phyloP scores from a whole-genome alignment of 1,140 invertebrate species.

The Potamilus streckersoni region DNA sequence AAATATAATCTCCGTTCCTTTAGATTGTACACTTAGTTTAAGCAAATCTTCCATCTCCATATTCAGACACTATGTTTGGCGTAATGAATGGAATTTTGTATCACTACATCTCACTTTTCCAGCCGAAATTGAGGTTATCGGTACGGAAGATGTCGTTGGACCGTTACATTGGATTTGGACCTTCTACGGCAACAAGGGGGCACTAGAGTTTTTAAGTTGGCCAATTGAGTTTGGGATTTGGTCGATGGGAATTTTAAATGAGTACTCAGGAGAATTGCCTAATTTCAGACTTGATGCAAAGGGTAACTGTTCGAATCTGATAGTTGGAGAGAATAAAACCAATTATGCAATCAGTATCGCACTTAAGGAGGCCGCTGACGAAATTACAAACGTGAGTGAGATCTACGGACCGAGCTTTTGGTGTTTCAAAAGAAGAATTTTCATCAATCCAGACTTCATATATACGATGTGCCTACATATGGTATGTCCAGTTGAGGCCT shows the following conservation, averaged over 20 bases:
- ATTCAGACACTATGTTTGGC: conserved; percentile 7
- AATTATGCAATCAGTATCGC: conserved; percentile 7
- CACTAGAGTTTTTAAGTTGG: conserved; percentile 10
- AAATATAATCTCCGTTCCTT: not conserved
- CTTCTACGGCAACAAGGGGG: conserved; percentile 19
- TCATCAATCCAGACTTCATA: conserved; percentile 4
- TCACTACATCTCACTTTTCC: conserved; percentile 5
- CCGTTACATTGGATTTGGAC: conserved; percentile 20
- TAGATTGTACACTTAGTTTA: not conserved
- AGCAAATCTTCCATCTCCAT: not conserved
- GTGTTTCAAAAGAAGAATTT: conserved; percentile 16
- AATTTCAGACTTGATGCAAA: not conserved
- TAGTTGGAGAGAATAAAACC: conserved; percentile 11
- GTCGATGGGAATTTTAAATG: conserved; percentile 18
- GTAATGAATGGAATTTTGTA: conserved; percentile 3
- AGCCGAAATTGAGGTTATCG: not conserved
- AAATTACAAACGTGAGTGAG: not conserved
- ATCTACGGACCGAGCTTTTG: conserved; percentile 14
- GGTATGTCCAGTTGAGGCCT: conserved; percentile 17
- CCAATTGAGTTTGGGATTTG: conserved; percentile 26
- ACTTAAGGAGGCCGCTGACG: conserved; percentile 6
- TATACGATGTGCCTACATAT: conserved; percentile 25
- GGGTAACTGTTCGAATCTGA: conserved; percentile 20
- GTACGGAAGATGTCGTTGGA: not conserved
- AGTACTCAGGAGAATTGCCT: not conserved